These are phyloP conservation scores for Sycophila texana DNA, from an alignment of 2,888 invertebrate species.

Conservation along the genomic window DNA sequence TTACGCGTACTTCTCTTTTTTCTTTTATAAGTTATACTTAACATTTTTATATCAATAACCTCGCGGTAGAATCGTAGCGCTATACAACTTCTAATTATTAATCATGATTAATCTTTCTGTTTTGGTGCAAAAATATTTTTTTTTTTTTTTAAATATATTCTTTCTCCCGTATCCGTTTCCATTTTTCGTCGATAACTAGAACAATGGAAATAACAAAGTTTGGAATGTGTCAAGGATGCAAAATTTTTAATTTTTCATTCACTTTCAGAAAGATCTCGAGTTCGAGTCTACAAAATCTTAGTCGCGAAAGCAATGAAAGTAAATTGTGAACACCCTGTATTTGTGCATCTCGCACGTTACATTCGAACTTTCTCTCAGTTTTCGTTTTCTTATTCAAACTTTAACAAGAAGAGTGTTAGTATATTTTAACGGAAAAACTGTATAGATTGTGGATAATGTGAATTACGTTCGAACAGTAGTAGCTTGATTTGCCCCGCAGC, in stretches of 20 bases:
- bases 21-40: not conserved
- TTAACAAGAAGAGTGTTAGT: not conserved
- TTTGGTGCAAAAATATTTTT: constrained; percentile 46
- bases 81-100: constrained; percentile 32
- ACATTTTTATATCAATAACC: constrained; percentile 16
- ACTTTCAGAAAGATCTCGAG: not conserved
- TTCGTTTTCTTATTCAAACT: not conserved
- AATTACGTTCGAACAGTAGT: not conserved
- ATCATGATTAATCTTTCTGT: not conserved
- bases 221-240: not conserved
- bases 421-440: not conserved
- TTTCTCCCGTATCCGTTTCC: constrained; percentile 12
- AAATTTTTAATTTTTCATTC: not conserved
- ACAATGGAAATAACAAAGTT: not conserved
- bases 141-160: constrained; percentile 21
- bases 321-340: not conserved
- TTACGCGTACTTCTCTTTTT: constrained; percentile 7
- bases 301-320: not conserved
- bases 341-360: constrained; percentile 1
- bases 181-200: constrained; percentile 3
- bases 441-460: not conserved
- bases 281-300: not conserved
- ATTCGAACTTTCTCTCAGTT: not conserved
- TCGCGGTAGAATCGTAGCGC: constrained; percentile 51
- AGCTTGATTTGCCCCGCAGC: not conserved